Conservation (phyloP, 2,888 invertebrate genomes). For the Leptopilina syphax region DNA sequence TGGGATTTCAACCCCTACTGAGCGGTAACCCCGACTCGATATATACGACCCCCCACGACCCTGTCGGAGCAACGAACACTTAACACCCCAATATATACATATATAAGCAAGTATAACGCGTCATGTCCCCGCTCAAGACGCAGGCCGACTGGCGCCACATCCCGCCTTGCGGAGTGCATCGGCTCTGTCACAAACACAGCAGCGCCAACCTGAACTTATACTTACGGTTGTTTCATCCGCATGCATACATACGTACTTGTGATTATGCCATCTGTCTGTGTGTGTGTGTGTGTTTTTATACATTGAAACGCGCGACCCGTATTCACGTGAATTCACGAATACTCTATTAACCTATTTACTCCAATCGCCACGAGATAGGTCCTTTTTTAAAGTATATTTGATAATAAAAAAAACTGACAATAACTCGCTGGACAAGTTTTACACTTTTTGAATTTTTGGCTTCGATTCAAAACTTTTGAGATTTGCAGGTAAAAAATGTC, state of each 20-base stretch:
- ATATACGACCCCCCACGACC: constrained; percentile 36
- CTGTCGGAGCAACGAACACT: constrained; percentile 59
- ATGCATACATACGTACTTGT: background rate
- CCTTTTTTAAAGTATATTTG: constrained; percentile 5
- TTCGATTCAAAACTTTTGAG: background rate
- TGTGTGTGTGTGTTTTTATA: too few species aligned
- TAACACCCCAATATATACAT: constrained; percentile 53
- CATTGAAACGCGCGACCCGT: constrained; percentile 52
- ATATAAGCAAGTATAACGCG: constrained; percentile 50
- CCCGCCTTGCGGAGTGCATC: constrained; percentile 62
- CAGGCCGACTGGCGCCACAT: constrained; percentile 65
- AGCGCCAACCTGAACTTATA: constrained; percentile 14
- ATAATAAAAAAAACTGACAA: background rate
- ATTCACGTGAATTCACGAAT: constrained; percentile 49
- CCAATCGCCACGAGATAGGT: constrained; percentile 9
- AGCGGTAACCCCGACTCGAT: constrained; percentile 57
- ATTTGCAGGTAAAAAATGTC: too few species aligned
- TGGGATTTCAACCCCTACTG: constrained; percentile 69
- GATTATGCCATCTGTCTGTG: background rate
- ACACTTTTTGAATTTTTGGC: background rate
- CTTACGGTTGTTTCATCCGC: constrained; percentile 8
- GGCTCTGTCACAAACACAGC: constrained; percentile 52
- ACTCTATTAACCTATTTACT: constrained; percentile 47
- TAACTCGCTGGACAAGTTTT: background rate
- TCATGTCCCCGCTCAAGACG: constrained; percentile 43